Evolutionary conservation across 2,888 invertebrate genomes (phyloP).

Genomic region (Ctena decussata): DNA sequence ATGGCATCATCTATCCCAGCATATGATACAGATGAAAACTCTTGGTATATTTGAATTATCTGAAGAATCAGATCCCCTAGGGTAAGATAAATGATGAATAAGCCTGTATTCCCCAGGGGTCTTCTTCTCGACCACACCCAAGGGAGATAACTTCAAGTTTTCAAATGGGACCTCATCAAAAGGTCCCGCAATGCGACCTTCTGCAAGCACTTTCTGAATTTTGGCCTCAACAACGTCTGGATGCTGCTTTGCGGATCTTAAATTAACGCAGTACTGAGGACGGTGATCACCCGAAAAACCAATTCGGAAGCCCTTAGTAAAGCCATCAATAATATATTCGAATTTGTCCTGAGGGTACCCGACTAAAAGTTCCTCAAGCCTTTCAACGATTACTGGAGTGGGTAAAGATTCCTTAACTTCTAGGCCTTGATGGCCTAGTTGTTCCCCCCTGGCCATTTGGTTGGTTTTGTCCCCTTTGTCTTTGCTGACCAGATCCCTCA

Average conservation of each 20-base stretch:
- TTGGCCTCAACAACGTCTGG: not conserved
- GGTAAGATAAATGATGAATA: constrained; percentile 44
- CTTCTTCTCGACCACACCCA: constrained; percentile 44
- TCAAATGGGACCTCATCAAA: not conserved
- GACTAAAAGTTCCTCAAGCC: not conserved
- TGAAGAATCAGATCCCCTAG: constrained; percentile 21
- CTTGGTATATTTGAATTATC: constrained; percentile 19
- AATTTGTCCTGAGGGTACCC: not conserved
- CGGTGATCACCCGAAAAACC: not conserved
- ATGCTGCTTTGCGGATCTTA: not conserved
- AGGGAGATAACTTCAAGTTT: constrained; percentile 4
- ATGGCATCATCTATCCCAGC: constrained; percentile 90
- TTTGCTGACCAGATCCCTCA: not conserved
- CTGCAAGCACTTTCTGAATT: not conserved
- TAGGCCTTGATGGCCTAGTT: no score
- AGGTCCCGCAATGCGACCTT: not conserved
- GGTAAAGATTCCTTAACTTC: not conserved
- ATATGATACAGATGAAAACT: constrained; percentile 9
- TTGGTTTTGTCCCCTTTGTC: not conserved
- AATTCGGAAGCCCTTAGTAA: not conserved
- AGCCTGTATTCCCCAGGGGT: constrained; percentile 22
- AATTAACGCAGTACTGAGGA: not conserved
- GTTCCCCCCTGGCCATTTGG: not conserved
- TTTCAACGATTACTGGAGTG: not conserved
- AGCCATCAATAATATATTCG: constrained; percentile 4